Base-by-base conservation (phyloP, 2,113 vertebrate genomes). In the Lepisosteus osseus region DNA sequence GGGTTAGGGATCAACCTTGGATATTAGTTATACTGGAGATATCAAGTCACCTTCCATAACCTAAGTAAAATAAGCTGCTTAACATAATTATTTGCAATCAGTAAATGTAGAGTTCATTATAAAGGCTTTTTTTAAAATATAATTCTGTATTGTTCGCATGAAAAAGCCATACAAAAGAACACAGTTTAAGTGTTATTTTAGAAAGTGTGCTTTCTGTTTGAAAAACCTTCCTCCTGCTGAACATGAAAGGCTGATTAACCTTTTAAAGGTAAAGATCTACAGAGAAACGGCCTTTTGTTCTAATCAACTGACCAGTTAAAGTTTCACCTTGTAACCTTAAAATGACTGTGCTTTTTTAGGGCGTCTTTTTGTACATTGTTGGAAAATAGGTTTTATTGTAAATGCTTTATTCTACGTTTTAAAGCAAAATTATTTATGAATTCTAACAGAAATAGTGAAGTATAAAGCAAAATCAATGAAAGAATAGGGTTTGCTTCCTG, bases 51-150 rank as follows among this genome's bases (percentile, higher is more conserved):
- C 92, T 91, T 83, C 90, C 87, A 74, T 90, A 91, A 95, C 95
- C 95, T 89, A 85, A 86, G 86, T 88, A 84, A 93, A 90, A 94
- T 91, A 89, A 91, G 86, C 90, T 90, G 93, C 90, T 93, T 93
- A 96, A 94, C 88, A 89, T 95, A 98, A 98, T 98, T 94, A 96
- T 92, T 93, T 85, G 94, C 95, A 98, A 98, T 99, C 97, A 98
- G 94, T 90, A 94, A 95, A 97, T 94, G 92, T 90, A 90, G 81
- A 92, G 89, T 96, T 97, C 95, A 94, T 95, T 93, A 93, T 86
- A 93, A 94, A 92, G 61, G 78, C 76, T 90, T 92, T 92, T 86
- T 83, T 80, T 77, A 80, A 82, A 74, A 84, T 77, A 84, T 93
- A 89, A 91, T 91, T 92, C 90, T 82, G 86, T 86, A 91, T 92